phyloP scores from a whole-genome alignment of 2,113 vertebrate species.

The Ursus arctos region DNA sequence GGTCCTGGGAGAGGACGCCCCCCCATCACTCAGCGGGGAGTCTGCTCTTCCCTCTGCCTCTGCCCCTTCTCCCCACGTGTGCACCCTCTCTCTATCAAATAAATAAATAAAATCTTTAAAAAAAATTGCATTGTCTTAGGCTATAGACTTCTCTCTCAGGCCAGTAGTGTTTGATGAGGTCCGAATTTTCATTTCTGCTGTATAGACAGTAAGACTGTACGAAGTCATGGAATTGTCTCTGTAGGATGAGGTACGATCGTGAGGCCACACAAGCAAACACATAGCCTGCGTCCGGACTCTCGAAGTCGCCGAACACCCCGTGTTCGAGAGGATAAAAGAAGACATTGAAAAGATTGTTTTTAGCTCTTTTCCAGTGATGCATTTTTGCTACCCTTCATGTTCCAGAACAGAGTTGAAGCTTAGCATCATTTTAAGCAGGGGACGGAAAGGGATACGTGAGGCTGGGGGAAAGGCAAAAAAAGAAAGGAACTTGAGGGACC shows the following conservation, averaged over 20 bases:
- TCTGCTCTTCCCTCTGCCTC: neutral
- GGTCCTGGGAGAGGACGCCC: neutral
- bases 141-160: neutral
- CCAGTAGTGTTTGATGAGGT: neutral
- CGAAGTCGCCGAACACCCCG: neutral
- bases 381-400: neutral
- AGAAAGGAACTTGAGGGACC: neutral
- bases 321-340: neutral
- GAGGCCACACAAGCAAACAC: neutral
- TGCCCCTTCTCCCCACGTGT: neutral
- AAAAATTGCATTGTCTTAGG: neutral
- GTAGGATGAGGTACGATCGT: neutral
- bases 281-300: neutral
- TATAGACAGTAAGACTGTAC: fast-evolving
- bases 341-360: neutral
- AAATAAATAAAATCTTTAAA: neutral
- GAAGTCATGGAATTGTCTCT: neutral
- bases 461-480: neutral
- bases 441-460: neutral
- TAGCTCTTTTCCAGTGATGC: neutral
- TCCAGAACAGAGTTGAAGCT: neutral
- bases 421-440: neutral
- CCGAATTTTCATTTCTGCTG: neutral
- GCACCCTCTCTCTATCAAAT: neutral
- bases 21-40: neutral